These are phyloP conservation scores for Drosophila prolongata DNA, from an alignment of 2,888 invertebrate genomes.

Conservation along the genomic window DNA sequence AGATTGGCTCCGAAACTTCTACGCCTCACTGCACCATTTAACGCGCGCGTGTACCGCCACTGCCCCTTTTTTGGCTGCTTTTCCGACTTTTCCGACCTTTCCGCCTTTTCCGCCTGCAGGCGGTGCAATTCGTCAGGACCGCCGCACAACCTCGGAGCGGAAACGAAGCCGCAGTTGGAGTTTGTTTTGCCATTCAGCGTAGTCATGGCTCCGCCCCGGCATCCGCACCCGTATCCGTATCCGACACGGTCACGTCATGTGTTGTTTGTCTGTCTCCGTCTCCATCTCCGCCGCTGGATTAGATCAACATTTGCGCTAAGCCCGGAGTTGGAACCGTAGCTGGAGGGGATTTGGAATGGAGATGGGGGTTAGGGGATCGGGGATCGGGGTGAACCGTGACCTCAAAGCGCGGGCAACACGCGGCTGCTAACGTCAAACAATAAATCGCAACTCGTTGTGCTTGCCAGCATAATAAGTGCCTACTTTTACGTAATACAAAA, in stretches of 20 bases:
- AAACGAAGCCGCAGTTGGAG: constrained; percentile 39
- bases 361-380: no score
- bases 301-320: constrained; percentile 74
- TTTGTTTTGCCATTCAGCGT: constrained; percentile 65
- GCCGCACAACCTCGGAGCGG: constrained; percentile 31
- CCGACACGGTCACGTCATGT: constrained; percentile 43
- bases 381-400: constrained; percentile 34
- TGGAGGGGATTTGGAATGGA: background rate
- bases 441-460: constrained; percentile 77
- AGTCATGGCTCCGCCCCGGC: constrained; percentile 58
- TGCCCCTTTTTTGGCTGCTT: background rate
- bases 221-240: constrained; percentile 21
- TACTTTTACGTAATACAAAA: constrained; percentile 72
- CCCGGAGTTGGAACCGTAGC: constrained; percentile 11
- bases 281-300: constrained; percentile 56
- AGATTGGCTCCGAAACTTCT: constrained; percentile 22
- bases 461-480: constrained; percentile 79
- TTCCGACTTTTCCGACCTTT: background rate
- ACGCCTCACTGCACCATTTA: constrained; percentile 26
- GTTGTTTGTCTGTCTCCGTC: constrained; percentile 47
- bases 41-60: constrained; percentile 6
- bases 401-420: constrained; percentile 55
- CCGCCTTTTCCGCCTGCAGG: constrained; percentile 23
- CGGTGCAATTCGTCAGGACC: constrained; percentile 56
- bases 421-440: constrained; percentile 76